These are phyloP conservation scores for Solenodon paradoxus DNA, from an alignment of 2,113 vertebrate species.

Conservation along the genomic window DNA sequence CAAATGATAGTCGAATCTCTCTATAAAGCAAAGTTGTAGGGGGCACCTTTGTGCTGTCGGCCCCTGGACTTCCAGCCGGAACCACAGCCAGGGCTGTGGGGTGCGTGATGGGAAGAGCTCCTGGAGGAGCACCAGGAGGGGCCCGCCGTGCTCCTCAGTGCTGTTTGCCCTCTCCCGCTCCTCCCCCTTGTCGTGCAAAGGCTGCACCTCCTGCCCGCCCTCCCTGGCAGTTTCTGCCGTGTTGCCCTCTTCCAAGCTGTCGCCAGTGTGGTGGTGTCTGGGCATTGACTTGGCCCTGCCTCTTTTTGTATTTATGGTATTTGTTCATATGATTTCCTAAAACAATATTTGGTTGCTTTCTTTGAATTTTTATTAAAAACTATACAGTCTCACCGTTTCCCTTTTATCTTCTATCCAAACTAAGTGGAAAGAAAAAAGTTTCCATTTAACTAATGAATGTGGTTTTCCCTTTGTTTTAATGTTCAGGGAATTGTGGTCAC, in stretches of 20 bases:
- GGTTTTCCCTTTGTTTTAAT: not conserved
- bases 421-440: not conserved
- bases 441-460: constrained; percentile 19
- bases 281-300: not conserved
- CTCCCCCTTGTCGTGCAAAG: not conserved
- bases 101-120: not conserved
- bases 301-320: not conserved
- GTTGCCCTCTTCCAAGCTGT: not conserved
- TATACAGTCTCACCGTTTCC: not conserved
- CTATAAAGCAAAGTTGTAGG: not conserved
- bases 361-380: constrained; percentile 51
- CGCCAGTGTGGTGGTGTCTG: not conserved
- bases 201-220: not conserved
- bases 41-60: not conserved
- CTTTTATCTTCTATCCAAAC: not conserved
- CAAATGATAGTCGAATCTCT: constrained; percentile 70
- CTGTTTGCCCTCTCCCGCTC: not conserved
- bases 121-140: not conserved
- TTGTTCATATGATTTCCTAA: constrained; percentile 2
- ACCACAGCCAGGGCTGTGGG: not conserved
- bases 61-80: not conserved
- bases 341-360: constrained; percentile 14
- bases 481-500: not conserved
- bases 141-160: not conserved
- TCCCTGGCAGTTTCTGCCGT: not conserved